A percentile compares a stretch with the other conserved stretches of the same genome.
phyloP scores from a whole-genome alignment of 2,888 invertebrate species.

The Diachrysia chrysitis region DNA sequence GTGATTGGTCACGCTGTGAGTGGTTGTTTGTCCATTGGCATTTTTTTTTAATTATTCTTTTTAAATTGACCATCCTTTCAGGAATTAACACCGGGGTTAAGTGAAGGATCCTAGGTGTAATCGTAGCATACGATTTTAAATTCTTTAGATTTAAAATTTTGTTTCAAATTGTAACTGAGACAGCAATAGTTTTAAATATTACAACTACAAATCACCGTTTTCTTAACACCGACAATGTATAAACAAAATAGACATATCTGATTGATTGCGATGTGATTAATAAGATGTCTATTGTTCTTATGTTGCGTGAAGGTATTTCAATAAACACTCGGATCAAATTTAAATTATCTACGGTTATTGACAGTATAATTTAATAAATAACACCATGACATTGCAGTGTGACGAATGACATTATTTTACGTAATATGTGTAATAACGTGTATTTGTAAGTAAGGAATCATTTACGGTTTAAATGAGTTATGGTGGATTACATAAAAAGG shows the following conservation, averaged over 20 bases:
- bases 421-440: not conserved
- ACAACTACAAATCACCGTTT: not conserved
- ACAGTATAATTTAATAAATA: conserved; percentile 11
- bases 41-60: no score
- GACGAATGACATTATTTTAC: not conserved
- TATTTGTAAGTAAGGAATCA: not conserved
- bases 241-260: not conserved
- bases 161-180: no score
- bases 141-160: no score
- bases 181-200: no score
- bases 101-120: no score
- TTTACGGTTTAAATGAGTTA: not conserved
- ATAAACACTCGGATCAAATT: conserved; percentile 48
- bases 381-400: not conserved
- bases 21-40: no score
- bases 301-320: conserved; percentile 40
- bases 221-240: not conserved
- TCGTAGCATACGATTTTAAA: no score
- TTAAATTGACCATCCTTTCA: no score
- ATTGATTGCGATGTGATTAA: not conserved
- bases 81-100: no score
- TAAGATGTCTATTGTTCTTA: conserved; percentile 25
- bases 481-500: not conserved
- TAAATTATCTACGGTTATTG: conserved; percentile 27
- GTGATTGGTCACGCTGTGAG: no score